Percentiles rank a stretch among this genome's conserved stretches.
phyloP scores from a whole-genome alignment of 2,888 invertebrate species.

The Eilema caniola region DNA sequence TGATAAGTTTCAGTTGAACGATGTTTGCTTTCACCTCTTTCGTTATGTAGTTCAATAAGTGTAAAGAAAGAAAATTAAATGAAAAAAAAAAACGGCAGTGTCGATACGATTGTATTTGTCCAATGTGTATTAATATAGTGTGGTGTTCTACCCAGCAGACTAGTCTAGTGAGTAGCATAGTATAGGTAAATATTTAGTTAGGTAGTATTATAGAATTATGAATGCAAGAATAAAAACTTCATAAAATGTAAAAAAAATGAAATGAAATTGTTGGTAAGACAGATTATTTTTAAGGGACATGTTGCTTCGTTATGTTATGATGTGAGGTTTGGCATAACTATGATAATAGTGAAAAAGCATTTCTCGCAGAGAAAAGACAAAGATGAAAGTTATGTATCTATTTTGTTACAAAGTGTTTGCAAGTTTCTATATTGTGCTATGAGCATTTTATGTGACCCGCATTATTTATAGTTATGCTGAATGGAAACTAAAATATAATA shows the following conservation, averaged over 20 bases:
- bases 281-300: slow-evolving; percentile 89
- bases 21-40: slow-evolving; percentile 86
- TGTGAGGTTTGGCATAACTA: slow-evolving; percentile 86
- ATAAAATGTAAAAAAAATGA: slow-evolving; percentile 87
- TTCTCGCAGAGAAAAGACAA: slow-evolving; percentile 84
- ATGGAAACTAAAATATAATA: slow-evolving; percentile 86
- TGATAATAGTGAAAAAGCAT: slow-evolving; percentile 81
- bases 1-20: slow-evolving; percentile 84
- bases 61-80: slow-evolving; percentile 83
- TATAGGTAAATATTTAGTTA: slow-evolving; percentile 87
- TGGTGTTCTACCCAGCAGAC: slow-evolving; percentile 86
- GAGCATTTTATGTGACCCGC: slow-evolving; percentile 87
- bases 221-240: slow-evolving; percentile 87
- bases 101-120: slow-evolving; percentile 86
- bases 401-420: slow-evolving; percentile 88
- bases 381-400: slow-evolving; percentile 85
- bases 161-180: slow-evolving; percentile 88
- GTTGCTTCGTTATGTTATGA: slow-evolving; percentile 87
- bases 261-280: slow-evolving; percentile 88
- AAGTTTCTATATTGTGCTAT: slow-evolving; percentile 87
- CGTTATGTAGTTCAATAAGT: slow-evolving; percentile 86
- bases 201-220: slow-evolving; percentile 85
- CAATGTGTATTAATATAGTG: slow-evolving; percentile 86
- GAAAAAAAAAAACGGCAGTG: slow-evolving; percentile 79
- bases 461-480: slow-evolving; percentile 87